Evolutionary conservation across 1,140 invertebrate species (phyloP).

Genomic region (Zaprionus vittiger): DNA sequence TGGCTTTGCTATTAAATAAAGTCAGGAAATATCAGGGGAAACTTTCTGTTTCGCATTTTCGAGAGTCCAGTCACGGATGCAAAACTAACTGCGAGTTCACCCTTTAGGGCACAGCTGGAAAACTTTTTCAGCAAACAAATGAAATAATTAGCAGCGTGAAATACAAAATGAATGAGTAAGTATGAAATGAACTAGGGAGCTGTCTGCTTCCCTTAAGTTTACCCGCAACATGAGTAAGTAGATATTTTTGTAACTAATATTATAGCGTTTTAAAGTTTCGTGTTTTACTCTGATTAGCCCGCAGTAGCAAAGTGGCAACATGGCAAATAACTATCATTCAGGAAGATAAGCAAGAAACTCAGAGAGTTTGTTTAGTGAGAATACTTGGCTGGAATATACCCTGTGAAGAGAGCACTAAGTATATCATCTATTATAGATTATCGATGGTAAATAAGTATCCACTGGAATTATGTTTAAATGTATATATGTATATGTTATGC

Average conservation of each 20-base stretch:
- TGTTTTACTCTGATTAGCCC: constrained; percentile 19
- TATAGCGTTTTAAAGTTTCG: constrained; percentile 29
- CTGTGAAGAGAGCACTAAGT: background rate
- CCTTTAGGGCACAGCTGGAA: constrained; percentile 36
- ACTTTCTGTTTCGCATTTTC: constrained; percentile 31
- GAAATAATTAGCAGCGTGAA: constrained; percentile 59
- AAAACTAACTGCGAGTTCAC: constrained; percentile 2
- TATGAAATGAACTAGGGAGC: background rate
- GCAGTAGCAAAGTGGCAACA: constrained; percentile 14
- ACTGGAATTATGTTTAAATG: too few relatives aligned
- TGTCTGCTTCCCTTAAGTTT: constrained; percentile 13
- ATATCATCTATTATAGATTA: background rate
- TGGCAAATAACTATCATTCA: constrained; percentile 20
- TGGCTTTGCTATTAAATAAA: background rate
- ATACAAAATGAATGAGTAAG: constrained; percentile 30
- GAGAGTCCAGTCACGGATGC: constrained; percentile 63
- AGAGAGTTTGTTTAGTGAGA: background rate
- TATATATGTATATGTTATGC: too few relatives aligned
- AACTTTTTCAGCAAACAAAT: constrained; percentile 67
- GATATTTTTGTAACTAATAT: background rate
- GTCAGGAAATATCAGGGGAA: constrained; percentile 1
- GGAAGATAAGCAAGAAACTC: constrained; percentile 1
- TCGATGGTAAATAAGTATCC: too few relatives aligned
- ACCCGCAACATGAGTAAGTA: constrained; percentile 12
- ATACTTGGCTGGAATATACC: background rate